Evolutionary conservation across 2,888 invertebrate species (phyloP), one percentile per base, ranked within the genome.

Genomic region (Marronus borbonicus): DNA sequence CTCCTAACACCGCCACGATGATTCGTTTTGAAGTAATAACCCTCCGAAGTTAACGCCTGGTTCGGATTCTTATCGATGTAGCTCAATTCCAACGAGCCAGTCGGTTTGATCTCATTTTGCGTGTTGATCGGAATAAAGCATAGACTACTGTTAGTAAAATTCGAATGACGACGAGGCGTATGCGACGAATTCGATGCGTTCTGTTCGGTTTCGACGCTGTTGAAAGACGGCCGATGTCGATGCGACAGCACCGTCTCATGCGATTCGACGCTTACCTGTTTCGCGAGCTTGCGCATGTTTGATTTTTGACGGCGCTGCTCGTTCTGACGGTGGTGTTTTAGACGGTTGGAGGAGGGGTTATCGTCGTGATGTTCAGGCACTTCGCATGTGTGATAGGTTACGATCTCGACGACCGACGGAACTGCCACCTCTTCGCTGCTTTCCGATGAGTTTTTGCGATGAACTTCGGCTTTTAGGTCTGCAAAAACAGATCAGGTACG

Each of bases 391-490:
- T 81, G 79, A 58, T 82, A 81, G 5, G 84, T 80, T 2, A 87
- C 82, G 65, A 89, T 88, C 81, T 91, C 91, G 1, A 89, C 83
- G 31, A 91, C 90, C 64, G 90, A 89, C 36, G 88, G 89, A 72
- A 91, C 90, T 77, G 90, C 89, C 81, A 93, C 92, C 81, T 95
- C 94, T 86, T 95, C 94, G 83, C 95, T 95, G 81, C 96, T 96
- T 88, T 95, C 96, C 0, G 96, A 96, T 85, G 96, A 96, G 87
- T 96, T 96, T 87, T 96, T 97, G 78, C 97, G 92, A 89, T 97
- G 97, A 76, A 97, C 97, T 89, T 97, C 97, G 79, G 96, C 97
- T 91, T 97, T 96, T 83, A 97, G 91, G 91, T 97, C 97, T 93
- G 88, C 10, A 89, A 90, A 81, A 50, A 62, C 12, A 44, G 44